Base-by-base conservation (phyloP, 1,140 invertebrate genomes). In the Zaprionus gabonicus region DNA sequence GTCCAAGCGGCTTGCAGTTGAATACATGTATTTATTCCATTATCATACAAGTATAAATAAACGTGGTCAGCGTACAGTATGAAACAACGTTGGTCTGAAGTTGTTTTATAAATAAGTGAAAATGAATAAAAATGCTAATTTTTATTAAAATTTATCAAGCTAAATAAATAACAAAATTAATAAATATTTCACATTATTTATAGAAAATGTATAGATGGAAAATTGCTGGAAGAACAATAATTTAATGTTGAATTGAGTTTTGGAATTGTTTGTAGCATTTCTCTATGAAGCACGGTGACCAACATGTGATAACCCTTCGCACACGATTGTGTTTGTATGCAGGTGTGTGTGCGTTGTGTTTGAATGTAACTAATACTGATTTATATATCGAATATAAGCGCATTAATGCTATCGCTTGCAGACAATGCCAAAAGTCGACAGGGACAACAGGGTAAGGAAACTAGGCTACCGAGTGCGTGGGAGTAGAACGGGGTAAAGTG, bases 371-470 rank as follows among this genome's bases (percentile, higher is more conserved):
- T 85, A 88, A 88, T 88, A 85, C 85, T 88, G 85, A 88, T 88
- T 88, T 88, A 88, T 88, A 81, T 80, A 84, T 88, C 74, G 51
- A 41, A 55, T 90, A 72, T 88, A 85, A 90, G 84, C 82, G 82
- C 81, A 80, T 76, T 90, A 88, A 88, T 88, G 85, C 79, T 88
- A 88, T 88, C 84, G 79, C 85, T 68, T 51, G 63, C 85, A 86
- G 78, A 79, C 71, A 80, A 88, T 75, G 77, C 68, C 34, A 31
- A 72, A 74, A 59, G 64, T 64, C 56, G 63, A 77, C 75, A 64
- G 62, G 69, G 49, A 58, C 70, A 62, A 66, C 57, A 65, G 65
- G 28, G 28, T 46, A 51, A 46, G 2, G 38, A 36, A 63, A 41
- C 51, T 27, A 67, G 23, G 27, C 49, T 58, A 64, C 20, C 57